Conservation (phyloP, 2,797 vertebrate genomes). For the Rachycentron canadum region DNA sequence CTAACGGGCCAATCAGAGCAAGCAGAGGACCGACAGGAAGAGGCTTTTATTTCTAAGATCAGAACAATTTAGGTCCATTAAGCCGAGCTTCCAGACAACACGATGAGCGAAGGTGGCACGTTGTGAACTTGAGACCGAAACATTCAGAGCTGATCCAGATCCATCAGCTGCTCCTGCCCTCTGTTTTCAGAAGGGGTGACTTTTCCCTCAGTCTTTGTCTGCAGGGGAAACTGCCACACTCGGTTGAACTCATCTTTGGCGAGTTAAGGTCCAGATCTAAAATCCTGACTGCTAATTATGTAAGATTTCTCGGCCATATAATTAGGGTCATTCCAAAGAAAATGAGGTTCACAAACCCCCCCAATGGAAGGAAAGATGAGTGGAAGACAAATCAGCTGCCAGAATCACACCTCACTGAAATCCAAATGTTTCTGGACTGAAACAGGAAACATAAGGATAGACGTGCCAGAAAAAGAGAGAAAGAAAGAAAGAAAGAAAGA, state of each 20-base stretch:
- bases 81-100: background rate
- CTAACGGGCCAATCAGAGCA: background rate
- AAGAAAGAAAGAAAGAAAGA: too few relatives aligned
- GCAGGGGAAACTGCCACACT: slow-evolving; percentile 18
- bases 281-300: slow-evolving; percentile 69
- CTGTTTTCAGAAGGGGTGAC: background rate
- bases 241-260: slow-evolving; percentile 55
- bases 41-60: background rate
- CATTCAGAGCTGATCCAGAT: background rate
- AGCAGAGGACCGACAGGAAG: background rate
- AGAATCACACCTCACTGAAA: background rate
- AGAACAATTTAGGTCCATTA: background rate
- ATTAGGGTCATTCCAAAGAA: slow-evolving; percentile 71
- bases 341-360: slow-evolving; percentile 57
- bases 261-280: slow-evolving; percentile 54
- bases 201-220: background rate
- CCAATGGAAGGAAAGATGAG: slow-evolving; percentile 25
- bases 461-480: background rate
- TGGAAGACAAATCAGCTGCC: slow-evolving; percentile 25
- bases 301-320: slow-evolving; percentile 60
- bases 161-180: background rate
- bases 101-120: background rate
- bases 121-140: background rate
- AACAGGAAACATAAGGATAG: background rate
- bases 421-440: slow-evolving; percentile 1